A percentile compares a stretch with the other conserved stretches of the same genome.
These are phyloP conservation scores for Drosophila novamexicana DNA, from an alignment of 1,140 invertebrate genomes.

Conservation along the genomic window DNA sequence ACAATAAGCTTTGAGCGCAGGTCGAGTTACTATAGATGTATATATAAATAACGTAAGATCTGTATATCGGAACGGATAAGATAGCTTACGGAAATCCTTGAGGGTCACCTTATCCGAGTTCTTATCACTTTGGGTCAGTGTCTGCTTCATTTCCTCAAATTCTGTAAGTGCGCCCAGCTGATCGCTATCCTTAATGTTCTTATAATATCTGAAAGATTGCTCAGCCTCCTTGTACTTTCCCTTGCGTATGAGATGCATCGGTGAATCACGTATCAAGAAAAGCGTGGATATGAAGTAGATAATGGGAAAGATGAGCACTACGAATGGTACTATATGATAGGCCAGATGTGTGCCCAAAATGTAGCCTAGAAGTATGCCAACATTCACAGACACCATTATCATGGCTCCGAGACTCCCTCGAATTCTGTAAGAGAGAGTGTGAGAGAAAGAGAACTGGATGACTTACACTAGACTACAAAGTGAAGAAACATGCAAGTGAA, in stretches of 20 bases:
- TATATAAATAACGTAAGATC: neutral
- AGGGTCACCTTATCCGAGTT: constrained; percentile 19
- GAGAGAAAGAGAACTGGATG: too few species aligned
- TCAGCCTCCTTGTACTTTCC: constrained; percentile 48
- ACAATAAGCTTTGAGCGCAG: constrained; percentile 47
- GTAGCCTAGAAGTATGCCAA: constrained; percentile 62
- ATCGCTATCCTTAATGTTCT: constrained; percentile 54
- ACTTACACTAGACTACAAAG: too few species aligned
- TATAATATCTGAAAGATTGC: constrained; percentile 63
- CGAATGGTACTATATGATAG: constrained; percentile 51
- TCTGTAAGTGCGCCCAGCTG: constrained; percentile 44
- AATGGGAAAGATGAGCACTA: constrained; percentile 48
- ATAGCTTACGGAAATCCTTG: constrained; percentile 62
- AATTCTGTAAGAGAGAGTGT: constrained; percentile 47
- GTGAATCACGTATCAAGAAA: constrained; percentile 62
- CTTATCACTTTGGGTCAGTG: constrained; percentile 34
- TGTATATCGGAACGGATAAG: neutral
- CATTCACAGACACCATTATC: constrained; percentile 64
- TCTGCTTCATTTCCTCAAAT: constrained; percentile 55
- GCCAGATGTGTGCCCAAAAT: constrained; percentile 63
- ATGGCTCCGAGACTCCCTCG: constrained; percentile 69
- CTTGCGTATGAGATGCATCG: constrained; percentile 60
- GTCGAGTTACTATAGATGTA: constrained; percentile 37
- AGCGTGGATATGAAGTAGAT: constrained; percentile 51
- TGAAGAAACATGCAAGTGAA: too few species aligned